phyloP scores from a whole-genome alignment of 2,113 vertebrate genomes.

The Alectura lathami region DNA sequence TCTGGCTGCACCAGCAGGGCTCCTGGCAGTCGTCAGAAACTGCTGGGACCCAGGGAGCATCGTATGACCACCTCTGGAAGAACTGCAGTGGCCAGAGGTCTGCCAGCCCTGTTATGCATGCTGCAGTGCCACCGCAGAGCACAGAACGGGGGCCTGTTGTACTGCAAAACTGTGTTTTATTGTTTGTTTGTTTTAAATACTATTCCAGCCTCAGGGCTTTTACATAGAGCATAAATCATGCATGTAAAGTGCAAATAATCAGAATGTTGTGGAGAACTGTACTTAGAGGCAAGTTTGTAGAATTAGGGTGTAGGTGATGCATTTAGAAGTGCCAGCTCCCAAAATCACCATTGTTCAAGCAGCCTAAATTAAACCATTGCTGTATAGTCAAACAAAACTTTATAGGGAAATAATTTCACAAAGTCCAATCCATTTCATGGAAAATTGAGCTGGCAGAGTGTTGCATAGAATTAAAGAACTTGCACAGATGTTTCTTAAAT shows the following conservation, averaged over 20 bases:
- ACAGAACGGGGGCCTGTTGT: neutral
- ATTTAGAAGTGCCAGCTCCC: neutral
- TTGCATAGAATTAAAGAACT: neutral
- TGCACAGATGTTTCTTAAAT: neutral
- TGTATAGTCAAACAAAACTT: neutral
- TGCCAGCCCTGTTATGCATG: rapidly evolving
- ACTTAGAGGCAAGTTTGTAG: neutral
- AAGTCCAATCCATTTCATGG: neutral
- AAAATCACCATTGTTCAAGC: neutral
- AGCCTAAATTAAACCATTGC: neutral
- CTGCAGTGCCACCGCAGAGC: neutral
- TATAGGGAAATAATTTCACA: neutral
- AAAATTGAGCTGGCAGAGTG: neutral
- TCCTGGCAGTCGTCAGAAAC: neutral
- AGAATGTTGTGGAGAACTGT: neutral
- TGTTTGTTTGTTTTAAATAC: neutral
- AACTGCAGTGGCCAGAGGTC: neutral
- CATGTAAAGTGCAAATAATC: neutral
- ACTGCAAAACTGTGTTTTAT: neutral
- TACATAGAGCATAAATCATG: neutral
- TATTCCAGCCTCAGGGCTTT: neutral
- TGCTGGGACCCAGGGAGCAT: neutral
- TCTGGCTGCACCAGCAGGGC: too few species aligned
- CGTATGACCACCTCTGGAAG: neutral
- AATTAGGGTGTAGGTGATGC: neutral